These are phyloP conservation scores for Holacanthus passer DNA, from an alignment of 2,113 vertebrate species.

Conservation along the genomic window DNA sequence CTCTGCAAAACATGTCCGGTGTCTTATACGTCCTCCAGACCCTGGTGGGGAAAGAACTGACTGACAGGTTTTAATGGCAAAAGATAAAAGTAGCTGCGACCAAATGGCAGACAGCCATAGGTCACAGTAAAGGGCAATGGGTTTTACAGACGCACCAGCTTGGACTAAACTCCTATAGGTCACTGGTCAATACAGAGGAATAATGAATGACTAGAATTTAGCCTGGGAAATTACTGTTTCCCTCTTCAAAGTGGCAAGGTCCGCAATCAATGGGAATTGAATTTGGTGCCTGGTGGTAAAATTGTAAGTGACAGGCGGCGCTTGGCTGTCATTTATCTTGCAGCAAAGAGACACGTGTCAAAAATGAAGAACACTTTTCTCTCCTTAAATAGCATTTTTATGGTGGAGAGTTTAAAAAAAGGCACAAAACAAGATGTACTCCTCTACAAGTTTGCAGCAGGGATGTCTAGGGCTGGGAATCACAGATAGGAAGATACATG, in stretches of 20 bases:
- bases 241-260: conserved; percentile 32
- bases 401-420: neutral
- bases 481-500: too few species aligned
- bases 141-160: conserved; percentile 40
- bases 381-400: neutral
- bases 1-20: conserved; percentile 15
- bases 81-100: conserved; percentile 57
- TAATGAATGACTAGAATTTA: conserved; percentile 67
- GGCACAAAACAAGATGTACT: neutral
- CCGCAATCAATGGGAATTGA: conserved; percentile 44
- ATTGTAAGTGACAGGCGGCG: conserved; percentile 16
- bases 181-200: conserved; percentile 70
- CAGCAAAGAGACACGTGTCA: neutral
- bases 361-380: neutral
- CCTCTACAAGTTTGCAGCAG: neutral
- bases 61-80: conserved; percentile 47
- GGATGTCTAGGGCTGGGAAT: neutral
- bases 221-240: conserved; percentile 33
- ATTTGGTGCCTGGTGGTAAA: conserved; percentile 21
- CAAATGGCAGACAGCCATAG: conserved; percentile 61
- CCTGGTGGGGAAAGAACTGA: conserved; percentile 15
- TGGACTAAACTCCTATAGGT: conserved; percentile 60
- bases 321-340: conserved; percentile 17
- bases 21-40: conserved; percentile 9
- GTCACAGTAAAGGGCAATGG: conserved; percentile 71